Evolutionary conservation across 2,113 vertebrate species (phyloP).

Genomic region (Chaetops frenatus): DNA sequence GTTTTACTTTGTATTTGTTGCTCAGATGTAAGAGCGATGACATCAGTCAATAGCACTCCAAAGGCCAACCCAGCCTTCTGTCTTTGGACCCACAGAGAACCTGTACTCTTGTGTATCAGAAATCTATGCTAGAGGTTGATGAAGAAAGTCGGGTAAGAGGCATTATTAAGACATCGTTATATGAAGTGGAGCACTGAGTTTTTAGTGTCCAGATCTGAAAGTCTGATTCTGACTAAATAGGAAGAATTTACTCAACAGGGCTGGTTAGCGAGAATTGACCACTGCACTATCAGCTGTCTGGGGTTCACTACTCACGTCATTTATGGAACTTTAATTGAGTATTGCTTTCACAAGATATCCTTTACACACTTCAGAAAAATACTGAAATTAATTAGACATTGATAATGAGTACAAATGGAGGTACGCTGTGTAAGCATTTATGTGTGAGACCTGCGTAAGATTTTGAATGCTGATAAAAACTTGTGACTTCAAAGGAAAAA

Average conservation of each 20-base stretch:
- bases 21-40: neutral
- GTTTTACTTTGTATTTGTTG: neutral
- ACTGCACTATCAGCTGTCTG: neutral
- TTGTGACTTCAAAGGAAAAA: neutral
- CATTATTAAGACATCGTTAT: neutral
- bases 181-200: neutral
- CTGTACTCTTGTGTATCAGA: neutral
- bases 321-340: neutral
- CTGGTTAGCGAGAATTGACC: neutral
- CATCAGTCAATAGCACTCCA: neutral
- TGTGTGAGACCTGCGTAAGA: accelerated
- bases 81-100: neutral
- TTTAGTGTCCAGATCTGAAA: neutral
- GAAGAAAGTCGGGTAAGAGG: neutral
- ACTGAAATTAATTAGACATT: neutral
- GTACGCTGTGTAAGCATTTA: neutral
- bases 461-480: neutral
- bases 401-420: neutral
- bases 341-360: neutral
- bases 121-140: neutral
- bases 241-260: neutral
- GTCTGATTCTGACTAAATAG: neutral
- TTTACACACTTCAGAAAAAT: neutral
- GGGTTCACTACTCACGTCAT: neutral
- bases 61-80: neutral